A percentile compares a stretch with the other conserved stretches of the same genome.
These are phyloP conservation scores for Ferdinandea cuprea DNA, from an alignment of 2,888 invertebrate species.

Conservation along the genomic window DNA sequence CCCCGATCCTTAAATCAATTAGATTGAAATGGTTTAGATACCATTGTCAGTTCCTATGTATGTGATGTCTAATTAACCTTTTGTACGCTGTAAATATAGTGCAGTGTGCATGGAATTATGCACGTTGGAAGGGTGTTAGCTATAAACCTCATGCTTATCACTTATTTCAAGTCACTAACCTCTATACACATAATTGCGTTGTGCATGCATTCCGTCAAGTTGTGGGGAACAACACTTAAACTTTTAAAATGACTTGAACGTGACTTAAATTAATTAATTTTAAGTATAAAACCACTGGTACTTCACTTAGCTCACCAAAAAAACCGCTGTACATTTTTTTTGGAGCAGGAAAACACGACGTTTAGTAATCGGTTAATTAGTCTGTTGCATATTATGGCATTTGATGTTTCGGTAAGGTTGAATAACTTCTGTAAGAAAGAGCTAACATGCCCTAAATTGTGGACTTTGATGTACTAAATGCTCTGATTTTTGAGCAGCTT, in stretches of 20 bases:
- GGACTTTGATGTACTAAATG: too few species aligned
- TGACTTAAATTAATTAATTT: slow-evolving; percentile 18
- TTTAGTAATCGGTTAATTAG: neutral
- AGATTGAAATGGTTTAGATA: neutral
- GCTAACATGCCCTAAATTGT: too few species aligned
- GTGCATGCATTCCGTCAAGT: neutral
- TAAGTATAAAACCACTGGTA: neutral
- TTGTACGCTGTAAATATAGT: neutral
- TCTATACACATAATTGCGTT: neutral
- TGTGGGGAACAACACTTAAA: neutral
- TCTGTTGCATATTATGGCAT: neutral
- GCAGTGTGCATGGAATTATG: neutral
- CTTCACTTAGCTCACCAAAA: neutral
- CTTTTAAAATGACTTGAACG: slow-evolving; percentile 8
- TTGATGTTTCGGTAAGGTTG: neutral
- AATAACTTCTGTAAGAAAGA: too few species aligned
- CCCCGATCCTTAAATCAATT: neutral
- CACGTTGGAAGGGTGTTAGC: neutral
- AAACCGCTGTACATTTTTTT: slow-evolving; percentile 4
- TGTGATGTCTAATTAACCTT: neutral
- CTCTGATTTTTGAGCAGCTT: too few species aligned
- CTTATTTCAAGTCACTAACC: neutral
- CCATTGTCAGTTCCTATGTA: neutral
- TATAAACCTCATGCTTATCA: neutral
- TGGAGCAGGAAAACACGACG: neutral